Evolutionary conservation across 2,888 invertebrate genomes (phyloP).

Genomic region (Didymodactylos carnosus): DNA sequence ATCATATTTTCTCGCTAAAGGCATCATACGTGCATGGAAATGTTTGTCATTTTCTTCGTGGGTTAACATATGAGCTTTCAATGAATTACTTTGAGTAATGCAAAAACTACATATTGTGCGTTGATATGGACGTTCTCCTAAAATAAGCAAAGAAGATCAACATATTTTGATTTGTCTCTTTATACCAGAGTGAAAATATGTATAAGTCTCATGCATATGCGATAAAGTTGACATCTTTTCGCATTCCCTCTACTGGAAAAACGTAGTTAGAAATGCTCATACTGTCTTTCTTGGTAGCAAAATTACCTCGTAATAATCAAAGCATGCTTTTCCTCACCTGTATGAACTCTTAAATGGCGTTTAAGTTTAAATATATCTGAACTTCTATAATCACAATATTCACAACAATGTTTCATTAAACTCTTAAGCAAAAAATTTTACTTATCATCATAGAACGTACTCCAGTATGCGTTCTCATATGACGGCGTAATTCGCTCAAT

Average conservation of each 20-base stretch:
- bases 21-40: neutral
- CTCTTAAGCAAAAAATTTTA: no score
- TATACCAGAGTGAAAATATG: no score
- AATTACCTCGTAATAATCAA: no score
- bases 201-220: no score
- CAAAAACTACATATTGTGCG: conserved; percentile 53
- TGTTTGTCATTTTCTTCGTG: neutral
- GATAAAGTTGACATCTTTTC: no score
- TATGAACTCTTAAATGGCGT: conserved; percentile 73
- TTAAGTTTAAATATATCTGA: conserved; percentile 94
- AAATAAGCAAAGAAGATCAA: no score
- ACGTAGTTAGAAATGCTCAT: no score
- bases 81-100: conserved; percentile 80
- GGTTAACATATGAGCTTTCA: conserved; percentile 2
- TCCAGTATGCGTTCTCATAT: conserved; percentile 71
- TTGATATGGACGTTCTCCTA: conserved; percentile 37
- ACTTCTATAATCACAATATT: conserved; percentile 87
- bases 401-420: conserved; percentile 46
- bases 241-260: no score
- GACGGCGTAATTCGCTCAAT: conserved; percentile 74
- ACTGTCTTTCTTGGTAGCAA: no score
- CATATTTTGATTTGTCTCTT: no score
- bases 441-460: neutral
- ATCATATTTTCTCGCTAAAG: neutral
- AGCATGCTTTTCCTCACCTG: conserved; percentile 35